Conservation (phyloP, 2,797 vertebrate genomes). For the Rhodeus uyekii region DNA sequence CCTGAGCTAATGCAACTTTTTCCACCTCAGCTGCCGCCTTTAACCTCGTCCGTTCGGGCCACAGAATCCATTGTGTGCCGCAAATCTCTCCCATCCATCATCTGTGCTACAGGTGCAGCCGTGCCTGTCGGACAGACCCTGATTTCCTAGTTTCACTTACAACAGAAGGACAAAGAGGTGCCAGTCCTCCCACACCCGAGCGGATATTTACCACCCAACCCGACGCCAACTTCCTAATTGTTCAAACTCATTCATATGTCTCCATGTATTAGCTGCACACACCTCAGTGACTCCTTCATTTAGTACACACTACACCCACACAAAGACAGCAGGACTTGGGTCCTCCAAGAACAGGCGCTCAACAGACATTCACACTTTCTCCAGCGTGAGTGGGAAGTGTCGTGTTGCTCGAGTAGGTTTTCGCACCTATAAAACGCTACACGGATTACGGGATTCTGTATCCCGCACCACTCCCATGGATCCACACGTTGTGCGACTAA, state of each 20-base stretch:
- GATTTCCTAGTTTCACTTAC: constrained; percentile 33
- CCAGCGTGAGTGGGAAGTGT: constrained; percentile 44
- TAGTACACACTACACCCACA: constrained; percentile 31
- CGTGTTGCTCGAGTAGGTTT: constrained; percentile 52
- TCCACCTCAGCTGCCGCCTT: constrained; percentile 55
- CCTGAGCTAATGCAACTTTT: constrained; percentile 57
- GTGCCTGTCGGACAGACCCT: not conserved
- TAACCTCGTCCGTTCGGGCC: constrained; percentile 48
- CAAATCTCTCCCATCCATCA: constrained; percentile 47
- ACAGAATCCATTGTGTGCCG: constrained; percentile 46
- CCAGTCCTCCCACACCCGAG: not conserved
- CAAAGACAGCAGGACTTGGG: constrained; percentile 35
- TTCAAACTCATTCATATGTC: constrained; percentile 39
- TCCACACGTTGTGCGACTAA: constrained; percentile 31
- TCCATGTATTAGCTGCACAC: constrained; percentile 11
- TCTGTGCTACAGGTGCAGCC: constrained; percentile 16
- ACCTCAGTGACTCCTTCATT: constrained; percentile 28
- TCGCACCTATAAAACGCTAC: constrained; percentile 47
- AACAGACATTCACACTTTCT: constrained; percentile 36
- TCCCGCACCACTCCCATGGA: constrained; percentile 21
- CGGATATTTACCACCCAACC: constrained; percentile 12
- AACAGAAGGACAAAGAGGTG: constrained; percentile 8
- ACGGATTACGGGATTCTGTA: constrained; percentile 29
- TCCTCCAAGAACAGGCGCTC: constrained; percentile 23
- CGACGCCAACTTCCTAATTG: constrained; percentile 34